These are phyloP conservation scores for Bruchidius siliquastri DNA, from an alignment of 2,888 invertebrate genomes.

Conservation along the genomic window DNA sequence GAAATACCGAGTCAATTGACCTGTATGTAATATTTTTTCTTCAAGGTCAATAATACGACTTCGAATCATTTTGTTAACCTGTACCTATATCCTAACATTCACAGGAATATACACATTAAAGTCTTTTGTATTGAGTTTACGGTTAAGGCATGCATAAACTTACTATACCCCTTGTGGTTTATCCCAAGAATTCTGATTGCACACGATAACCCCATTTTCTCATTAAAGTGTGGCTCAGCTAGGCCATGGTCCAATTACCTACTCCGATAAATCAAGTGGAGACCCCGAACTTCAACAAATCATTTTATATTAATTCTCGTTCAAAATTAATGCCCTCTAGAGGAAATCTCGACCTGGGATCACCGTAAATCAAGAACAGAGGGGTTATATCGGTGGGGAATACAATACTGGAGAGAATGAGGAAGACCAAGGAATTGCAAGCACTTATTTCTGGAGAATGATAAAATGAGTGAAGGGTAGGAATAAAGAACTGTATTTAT, in stretches of 20 bases:
- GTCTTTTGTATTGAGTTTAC: too few relatives aligned
- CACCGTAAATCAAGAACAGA: background rate
- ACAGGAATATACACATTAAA: too few relatives aligned
- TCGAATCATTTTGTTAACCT: too few relatives aligned
- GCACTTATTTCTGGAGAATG: background rate
- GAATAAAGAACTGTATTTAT: background rate
- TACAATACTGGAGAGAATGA: background rate
- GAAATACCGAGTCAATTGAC: too few relatives aligned
- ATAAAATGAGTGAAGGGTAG: background rate
- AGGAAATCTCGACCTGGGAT: background rate
- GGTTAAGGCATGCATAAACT: too few relatives aligned
- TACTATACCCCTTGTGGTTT: too few relatives aligned
- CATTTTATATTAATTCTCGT: background rate
- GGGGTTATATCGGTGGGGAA: background rate
- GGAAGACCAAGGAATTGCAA: background rate
- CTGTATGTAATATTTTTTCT: too few relatives aligned
- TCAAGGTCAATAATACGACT: too few relatives aligned
- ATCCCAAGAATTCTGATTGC: background rate
- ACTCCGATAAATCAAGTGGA: background rate
- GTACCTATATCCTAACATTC: too few relatives aligned
- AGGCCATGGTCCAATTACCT: background rate
- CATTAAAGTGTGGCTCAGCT: background rate
- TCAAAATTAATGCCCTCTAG: background rate
- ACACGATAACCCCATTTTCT: background rate
- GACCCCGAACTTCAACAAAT: background rate